Evolutionary conservation across 2,113 vertebrate species (phyloP).

Genomic region (Esox niger): DNA sequence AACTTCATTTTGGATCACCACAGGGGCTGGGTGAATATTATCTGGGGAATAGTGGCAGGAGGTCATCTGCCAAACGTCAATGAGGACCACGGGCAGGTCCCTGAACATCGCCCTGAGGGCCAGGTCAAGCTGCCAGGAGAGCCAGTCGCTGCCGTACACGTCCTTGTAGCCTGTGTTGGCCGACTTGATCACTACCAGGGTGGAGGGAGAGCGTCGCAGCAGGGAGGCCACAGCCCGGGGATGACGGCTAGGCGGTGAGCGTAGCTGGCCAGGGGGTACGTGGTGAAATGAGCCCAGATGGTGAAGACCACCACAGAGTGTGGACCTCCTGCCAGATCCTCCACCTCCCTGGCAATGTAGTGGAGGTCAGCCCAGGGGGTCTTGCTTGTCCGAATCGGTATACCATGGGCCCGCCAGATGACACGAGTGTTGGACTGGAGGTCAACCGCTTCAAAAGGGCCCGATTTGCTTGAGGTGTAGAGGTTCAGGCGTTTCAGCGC

Average conservation of each 20-base stretch:
- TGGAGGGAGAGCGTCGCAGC: constrained; percentile 21
- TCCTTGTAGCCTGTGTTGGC: too few relatives aligned
- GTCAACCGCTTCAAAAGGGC: constrained; percentile 1
- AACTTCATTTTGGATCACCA: constrained; percentile 49
- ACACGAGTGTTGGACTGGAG: constrained; percentile 10
- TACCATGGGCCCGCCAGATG: constrained; percentile 42
- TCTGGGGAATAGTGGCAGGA: constrained; percentile 47
- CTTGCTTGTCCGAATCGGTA: constrained; percentile 33
- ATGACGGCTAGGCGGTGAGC: background rate
- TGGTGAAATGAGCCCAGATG: constrained; percentile 46
- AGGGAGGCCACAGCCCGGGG: too few relatives aligned
- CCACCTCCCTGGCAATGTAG: constrained; percentile 45
- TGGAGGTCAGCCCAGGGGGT: constrained; percentile 33
- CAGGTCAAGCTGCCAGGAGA: constrained; percentile 51
- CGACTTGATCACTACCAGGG: too few relatives aligned
- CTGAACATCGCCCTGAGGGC: constrained; percentile 38
- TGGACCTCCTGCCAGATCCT: background rate
- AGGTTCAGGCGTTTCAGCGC: too few relatives aligned
- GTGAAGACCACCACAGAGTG: constrained; percentile 37
- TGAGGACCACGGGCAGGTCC: constrained; percentile 37
- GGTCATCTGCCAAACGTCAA: constrained; percentile 60
- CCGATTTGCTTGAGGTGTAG: background rate
- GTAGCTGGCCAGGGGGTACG: constrained; percentile 28
- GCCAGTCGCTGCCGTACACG: constrained; percentile 44
- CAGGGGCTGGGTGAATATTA: constrained; percentile 29